phyloP scores from a whole-genome alignment of 2,888 invertebrate species.

The Trachelus troglodyta region DNA sequence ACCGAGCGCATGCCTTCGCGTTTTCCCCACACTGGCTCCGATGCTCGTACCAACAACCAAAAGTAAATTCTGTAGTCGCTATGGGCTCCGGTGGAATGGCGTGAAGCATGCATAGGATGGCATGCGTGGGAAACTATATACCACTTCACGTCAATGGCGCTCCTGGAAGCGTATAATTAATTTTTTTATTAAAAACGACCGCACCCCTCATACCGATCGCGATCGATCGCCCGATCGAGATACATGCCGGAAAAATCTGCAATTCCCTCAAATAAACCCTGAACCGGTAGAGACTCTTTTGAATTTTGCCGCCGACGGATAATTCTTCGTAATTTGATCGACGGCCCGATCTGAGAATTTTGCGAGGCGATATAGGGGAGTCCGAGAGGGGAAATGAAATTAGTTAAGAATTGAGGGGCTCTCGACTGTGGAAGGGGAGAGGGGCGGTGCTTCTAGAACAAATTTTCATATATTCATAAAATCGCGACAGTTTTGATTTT shows the following conservation, averaged over 20 bases:
- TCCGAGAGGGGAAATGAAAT: neutral
- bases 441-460: neutral
- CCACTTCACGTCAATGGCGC: constrained; percentile 17
- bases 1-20: constrained; percentile 2
- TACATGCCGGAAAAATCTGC: neutral
- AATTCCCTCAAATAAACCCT: neutral
- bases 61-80: constrained; percentile 17
- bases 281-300: neutral
- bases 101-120: constrained; percentile 22
- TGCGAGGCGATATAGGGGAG: neutral
- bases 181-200: constrained; percentile 63
- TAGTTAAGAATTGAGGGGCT: neutral
- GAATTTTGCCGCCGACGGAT: neutral
- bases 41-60: neutral
- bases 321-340: neutral
- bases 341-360: neutral
- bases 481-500: neutral
- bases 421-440: no score
- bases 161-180: constrained; percentile 59
- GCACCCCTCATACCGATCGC: constrained; percentile 43
- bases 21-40: constrained; percentile 12
- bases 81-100: neutral
- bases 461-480: neutral
- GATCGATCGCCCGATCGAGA: neutral
- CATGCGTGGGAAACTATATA: constrained; percentile 39